Conservation (phyloP, 37 sponge, comb jelly and placozoan genomes). For the Ephydatia muelleri region DNA sequence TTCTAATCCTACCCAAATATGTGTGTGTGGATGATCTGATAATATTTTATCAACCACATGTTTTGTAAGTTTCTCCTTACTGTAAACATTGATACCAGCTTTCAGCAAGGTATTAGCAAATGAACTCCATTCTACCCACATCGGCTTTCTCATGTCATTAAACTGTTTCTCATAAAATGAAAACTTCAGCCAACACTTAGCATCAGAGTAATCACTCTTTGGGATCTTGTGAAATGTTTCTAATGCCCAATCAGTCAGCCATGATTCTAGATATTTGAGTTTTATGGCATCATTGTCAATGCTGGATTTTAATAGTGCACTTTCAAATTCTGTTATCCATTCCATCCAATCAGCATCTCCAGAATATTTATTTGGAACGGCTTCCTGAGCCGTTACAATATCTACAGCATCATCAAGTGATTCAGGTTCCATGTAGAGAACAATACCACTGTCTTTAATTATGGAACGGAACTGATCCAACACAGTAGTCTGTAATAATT, state of each 20-base stretch:
- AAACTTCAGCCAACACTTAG: background rate
- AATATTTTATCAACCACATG: background rate
- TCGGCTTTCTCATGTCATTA: background rate
- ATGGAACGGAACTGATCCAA: background rate
- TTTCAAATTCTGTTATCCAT: background rate
- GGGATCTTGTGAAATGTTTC: background rate
- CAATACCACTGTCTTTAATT: background rate
- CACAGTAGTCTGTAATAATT: no score
- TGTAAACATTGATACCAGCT: no score
- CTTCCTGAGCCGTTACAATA: background rate
- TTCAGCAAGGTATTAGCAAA: no score
- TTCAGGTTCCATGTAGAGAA: background rate
- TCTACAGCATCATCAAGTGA: background rate
- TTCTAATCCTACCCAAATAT: background rate
- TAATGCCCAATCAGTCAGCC: background rate
- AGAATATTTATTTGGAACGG: background rate
- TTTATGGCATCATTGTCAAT: background rate
- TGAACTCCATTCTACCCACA: no score
- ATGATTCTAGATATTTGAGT: background rate
- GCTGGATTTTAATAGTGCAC: background rate
- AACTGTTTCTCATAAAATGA: background rate
- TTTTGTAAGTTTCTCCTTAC: background rate
- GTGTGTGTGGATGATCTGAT: no score
- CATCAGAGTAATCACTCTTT: background rate
- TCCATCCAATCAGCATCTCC: background rate